phyloP scores from a whole-genome alignment of 2,113 vertebrate genomes.

The Paratilapia polleni region DNA sequence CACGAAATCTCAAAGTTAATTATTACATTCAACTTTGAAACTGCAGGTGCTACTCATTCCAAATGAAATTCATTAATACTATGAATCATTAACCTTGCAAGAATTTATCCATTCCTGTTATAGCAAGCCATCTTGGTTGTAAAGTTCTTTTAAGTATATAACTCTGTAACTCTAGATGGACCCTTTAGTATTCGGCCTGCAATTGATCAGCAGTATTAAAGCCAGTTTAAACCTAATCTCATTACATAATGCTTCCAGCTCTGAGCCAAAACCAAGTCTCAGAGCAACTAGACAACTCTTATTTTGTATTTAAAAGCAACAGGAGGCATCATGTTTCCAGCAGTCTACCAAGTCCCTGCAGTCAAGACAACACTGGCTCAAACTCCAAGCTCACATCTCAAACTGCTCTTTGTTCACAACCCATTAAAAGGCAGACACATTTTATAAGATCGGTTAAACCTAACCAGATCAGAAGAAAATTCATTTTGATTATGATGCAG shows the following conservation, averaged over 20 bases:
- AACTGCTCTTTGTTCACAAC: neutral
- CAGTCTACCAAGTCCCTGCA: neutral
- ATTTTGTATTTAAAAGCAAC: conserved; percentile 4
- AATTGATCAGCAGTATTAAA: neutral
- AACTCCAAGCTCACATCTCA: neutral
- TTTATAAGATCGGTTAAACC: neutral
- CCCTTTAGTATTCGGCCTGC: neutral
- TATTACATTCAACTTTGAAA: neutral
- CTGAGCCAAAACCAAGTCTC: neutral
- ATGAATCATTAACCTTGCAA: neutral
- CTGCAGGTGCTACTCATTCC: neutral
- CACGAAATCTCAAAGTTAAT: neutral
- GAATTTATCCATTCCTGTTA: neutral
- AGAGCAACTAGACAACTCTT: neutral
- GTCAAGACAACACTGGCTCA: neutral
- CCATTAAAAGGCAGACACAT: neutral
- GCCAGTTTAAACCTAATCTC: neutral
- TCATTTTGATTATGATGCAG: neutral
- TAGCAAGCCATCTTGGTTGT: no score
- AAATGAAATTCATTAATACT: neutral
- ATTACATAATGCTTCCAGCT: neutral
- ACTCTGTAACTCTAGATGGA: neutral
- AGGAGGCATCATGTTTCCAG: neutral
- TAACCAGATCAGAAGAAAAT: neutral
- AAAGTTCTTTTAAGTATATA: neutral